Base-by-base conservation (phyloP, 1,140 invertebrate genomes). In the Caenorhabditis inopinata region DNA sequence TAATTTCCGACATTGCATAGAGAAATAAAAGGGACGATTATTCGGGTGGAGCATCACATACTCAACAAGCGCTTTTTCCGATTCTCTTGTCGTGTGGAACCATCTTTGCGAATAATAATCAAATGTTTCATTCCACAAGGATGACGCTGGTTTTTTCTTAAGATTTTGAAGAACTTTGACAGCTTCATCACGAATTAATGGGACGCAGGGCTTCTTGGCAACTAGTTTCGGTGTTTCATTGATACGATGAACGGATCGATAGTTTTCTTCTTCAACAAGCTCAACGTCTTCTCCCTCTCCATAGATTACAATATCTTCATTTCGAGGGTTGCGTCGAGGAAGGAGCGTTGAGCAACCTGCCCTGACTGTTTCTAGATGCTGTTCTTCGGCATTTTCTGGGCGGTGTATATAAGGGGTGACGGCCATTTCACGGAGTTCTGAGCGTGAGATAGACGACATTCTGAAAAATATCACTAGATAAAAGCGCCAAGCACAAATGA, bases 221-320 rank as follows among this genome's bases (percentile, higher is more conserved):
- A 68, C 25, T 3, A 68, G 32, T 21, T 68, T 68, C 11, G 58
- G 58, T n/a, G 58, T 68, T 12, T 68, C 58, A 21, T 68, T 32
- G n/a, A 68, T 68, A 16, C 58, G 32, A 21, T 68, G 58, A 11
- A 68, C 58, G 5, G 58, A 32, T 3, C 32, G 32, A 21, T 68
- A 68, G n/a, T 68, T 68, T 6, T 68, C 58, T 21, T 68, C 58
- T 68, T 68, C 58, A 18, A 68, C 58, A 12, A 68, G 58, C n/a
- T 68, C 58, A 7, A 68, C 58, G 23, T 68, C 58, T 38, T 68
- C 58, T 68, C 58, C 58, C 9, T 68, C 16, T 7, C 12, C n/a
- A 38, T 68, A 29, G n/a, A 68, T 68, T 9, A 38, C 11, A 9
- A 38, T 9, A 21, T 68, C 58, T 21, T 68, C 32, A 42, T 68